Percentiles rank a stretch among this genome's conserved stretches.
Conservation (phyloP, 2,113 vertebrate genomes). For the Notarius lentiginosus region DNA sequence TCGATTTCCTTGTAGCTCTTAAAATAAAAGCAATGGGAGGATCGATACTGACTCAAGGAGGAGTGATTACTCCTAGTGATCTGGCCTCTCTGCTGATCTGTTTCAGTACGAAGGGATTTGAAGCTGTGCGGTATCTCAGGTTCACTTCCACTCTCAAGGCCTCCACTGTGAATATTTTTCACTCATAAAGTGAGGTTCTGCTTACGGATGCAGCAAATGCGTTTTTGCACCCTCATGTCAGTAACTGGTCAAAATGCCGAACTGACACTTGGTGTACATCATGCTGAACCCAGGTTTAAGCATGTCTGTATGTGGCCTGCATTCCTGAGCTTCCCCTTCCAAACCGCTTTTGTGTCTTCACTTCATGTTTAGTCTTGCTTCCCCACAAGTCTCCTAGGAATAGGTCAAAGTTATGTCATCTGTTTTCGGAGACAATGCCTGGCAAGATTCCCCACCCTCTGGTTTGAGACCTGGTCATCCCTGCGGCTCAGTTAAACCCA, state of each 20-base stretch:
- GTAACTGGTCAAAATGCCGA: neutral
- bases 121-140: neutral
- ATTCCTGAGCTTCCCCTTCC: neutral
- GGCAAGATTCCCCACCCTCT: neutral
- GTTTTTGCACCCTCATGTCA: neutral
- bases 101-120: neutral
- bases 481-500: constrained; percentile 1
- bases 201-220: neutral
- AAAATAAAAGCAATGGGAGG: constrained; percentile 60
- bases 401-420: constrained; percentile 30
- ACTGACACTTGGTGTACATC: neutral
- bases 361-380: constrained; percentile 31
- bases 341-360: constrained; percentile 17
- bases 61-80: constrained; percentile 37
- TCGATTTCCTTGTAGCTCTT: constrained; percentile 51
- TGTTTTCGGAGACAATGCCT: constrained; percentile 25
- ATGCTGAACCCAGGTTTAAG: neutral
- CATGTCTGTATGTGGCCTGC: neutral
- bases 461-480: constrained; percentile 21
- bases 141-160: neutral
- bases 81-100: constrained; percentile 19
- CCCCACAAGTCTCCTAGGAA: constrained; percentile 11
- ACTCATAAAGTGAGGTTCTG: neutral
- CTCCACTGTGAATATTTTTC: neutral
- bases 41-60: constrained; percentile 56